Percentiles rank a stretch among this genome's conserved stretches.
These are phyloP conservation scores for Vidua chalybeata DNA, from an alignment of 2,113 vertebrate species.

Conservation along the genomic window DNA sequence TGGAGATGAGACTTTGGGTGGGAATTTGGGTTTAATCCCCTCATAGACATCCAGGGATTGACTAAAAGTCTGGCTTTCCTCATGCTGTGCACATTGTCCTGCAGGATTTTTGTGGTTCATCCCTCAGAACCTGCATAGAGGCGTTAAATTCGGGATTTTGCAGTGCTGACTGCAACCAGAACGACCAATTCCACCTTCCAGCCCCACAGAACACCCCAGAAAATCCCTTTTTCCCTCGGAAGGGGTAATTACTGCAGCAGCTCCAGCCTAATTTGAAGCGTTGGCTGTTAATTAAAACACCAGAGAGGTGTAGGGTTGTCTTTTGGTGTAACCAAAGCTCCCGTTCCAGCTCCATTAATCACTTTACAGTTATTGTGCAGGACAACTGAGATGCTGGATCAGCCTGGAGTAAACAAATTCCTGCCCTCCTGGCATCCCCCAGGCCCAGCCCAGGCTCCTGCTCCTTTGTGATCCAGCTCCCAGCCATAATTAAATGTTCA, in stretches of 20 bases:
- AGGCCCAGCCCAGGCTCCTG: not conserved
- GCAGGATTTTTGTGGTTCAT: not conserved
- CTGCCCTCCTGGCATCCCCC: conserved; percentile 45
- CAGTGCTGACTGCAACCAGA: not conserved
- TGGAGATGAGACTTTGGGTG: not conserved
- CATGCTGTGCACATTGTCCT: not conserved
- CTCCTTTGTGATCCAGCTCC: conserved; percentile 76
- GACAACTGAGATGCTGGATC: conserved; percentile 70
- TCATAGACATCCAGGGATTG: rapidly evolving
- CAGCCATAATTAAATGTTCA: conserved; percentile 85
- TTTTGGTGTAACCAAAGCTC: conserved; percentile 83
- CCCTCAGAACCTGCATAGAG: not conserved
- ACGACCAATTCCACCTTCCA: not conserved
- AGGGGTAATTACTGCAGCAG: conserved; percentile 79
- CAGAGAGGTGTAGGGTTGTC: conserved; percentile 76
- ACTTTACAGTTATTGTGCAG: conserved; percentile 81
- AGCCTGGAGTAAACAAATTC: conserved; percentile 77
- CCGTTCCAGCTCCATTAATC: conserved; percentile 79
- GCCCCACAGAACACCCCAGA: not conserved
- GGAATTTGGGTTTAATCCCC: not conserved
- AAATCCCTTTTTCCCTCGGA: conserved; percentile 36
- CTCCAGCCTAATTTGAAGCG: conserved; percentile 76
- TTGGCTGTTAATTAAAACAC: conserved; percentile 90
- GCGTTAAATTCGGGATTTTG: not conserved
- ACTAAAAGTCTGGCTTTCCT: not conserved